Evolutionary conservation across 2,888 invertebrate genomes (phyloP).

Genomic region (Glaucopsyche alexis): DNA sequence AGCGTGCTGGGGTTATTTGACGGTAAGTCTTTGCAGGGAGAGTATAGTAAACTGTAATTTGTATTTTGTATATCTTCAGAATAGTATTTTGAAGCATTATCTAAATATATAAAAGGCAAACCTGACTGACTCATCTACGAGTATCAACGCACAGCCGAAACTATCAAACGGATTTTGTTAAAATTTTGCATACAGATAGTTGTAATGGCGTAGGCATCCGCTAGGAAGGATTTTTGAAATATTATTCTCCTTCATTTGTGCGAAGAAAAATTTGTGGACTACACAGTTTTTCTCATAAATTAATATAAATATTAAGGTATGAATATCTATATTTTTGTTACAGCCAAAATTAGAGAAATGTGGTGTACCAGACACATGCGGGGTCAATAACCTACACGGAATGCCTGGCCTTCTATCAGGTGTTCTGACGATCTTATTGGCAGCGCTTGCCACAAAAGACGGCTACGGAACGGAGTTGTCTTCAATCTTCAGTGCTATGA

Average conservation of each 20-base stretch:
- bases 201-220: too few relatives aligned
- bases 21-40: conserved; percentile 73
- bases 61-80: too few relatives aligned
- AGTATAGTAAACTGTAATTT: too few relatives aligned
- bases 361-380: conserved; percentile 91
- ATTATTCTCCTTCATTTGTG: too few relatives aligned
- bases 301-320: background rate
- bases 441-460: conserved; percentile 83
- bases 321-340: conserved; percentile 34
- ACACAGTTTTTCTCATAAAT: background rate
- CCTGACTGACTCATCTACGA: too few relatives aligned
- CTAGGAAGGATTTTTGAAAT: too few relatives aligned
- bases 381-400: conserved; percentile 97
- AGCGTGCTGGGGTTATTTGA: conserved; percentile 91
- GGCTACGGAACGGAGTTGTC: conserved; percentile 80
- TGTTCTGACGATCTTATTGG: conserved; percentile 87
- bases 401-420: conserved; percentile 95
- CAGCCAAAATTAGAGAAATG: conserved; percentile 82
- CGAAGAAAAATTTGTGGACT: too few relatives aligned
- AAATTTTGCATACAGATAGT: too few relatives aligned
- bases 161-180: too few relatives aligned
- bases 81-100: too few relatives aligned
- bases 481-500: conserved; percentile 53
- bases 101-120: too few relatives aligned
- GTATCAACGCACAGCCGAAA: too few relatives aligned